phyloP scores from a whole-genome alignment of 2,113 vertebrate genomes.

The Catharus minimus region DNA sequence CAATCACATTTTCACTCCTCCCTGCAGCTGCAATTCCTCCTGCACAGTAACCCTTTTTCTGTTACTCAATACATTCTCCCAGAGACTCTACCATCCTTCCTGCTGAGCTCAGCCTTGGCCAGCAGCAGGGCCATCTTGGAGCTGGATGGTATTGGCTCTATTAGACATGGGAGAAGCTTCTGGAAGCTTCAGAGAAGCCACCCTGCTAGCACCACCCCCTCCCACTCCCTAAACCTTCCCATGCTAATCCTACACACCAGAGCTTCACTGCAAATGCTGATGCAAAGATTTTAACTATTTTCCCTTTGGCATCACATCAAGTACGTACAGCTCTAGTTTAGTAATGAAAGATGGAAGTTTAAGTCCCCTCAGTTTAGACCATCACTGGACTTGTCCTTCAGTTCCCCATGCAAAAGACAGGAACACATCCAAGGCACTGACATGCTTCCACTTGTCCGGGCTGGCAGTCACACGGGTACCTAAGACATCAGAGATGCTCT shows the following conservation, averaged over 20 bases:
- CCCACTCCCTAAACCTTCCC: neutral
- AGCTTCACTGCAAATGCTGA: neutral
- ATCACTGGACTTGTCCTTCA: neutral
- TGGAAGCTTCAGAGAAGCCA: neutral
- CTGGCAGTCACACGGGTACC: neutral
- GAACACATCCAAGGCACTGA: neutral
- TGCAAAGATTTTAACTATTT: neutral
- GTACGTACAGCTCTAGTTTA: neutral
- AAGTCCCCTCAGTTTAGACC: neutral
- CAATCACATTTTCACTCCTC: neutral
- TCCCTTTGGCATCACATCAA: neutral
- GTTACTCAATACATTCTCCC: neutral
- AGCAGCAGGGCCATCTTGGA: accelerated
- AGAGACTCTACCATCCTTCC: neutral
- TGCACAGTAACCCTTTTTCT: neutral
- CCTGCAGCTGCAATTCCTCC: neutral
- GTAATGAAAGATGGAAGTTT: neutral
- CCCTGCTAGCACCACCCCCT: accelerated
- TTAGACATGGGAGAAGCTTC: neutral
- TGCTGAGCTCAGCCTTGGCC: neutral
- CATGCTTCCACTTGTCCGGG: neutral
- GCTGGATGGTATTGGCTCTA: accelerated
- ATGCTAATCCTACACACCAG: neutral
- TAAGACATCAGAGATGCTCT: neutral
- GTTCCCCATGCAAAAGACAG: neutral